These are phyloP conservation scores for Pseudomyrmex flavicornis DNA, from an alignment of 1,140 invertebrate species.

Conservation along the genomic window DNA sequence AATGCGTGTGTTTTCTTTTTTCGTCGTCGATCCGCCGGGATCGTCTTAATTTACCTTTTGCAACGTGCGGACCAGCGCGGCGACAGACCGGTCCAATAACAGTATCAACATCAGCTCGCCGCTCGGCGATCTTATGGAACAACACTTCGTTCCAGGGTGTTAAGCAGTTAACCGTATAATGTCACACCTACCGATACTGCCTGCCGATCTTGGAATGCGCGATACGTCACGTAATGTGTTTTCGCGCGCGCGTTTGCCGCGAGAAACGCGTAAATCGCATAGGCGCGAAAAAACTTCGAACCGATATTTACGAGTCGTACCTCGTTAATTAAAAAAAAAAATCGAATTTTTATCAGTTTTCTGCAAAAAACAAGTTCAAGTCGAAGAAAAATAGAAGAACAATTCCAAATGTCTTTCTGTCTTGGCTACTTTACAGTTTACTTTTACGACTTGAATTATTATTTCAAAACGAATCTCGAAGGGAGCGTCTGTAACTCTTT, in stretches of 20 bases:
- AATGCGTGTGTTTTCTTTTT: constrained; percentile 30
- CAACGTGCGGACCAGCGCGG: neutral
- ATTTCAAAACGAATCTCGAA: too few species aligned
- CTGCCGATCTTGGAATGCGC: constrained; percentile 39
- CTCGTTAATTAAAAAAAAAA: too few species aligned
- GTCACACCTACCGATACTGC: constrained; percentile 32
- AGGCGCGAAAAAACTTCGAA: too few species aligned
- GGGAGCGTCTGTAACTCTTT: too few species aligned
- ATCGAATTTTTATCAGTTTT: too few species aligned
- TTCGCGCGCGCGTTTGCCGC: neutral
- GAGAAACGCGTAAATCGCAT: neutral
- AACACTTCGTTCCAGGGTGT: constrained; percentile 1
- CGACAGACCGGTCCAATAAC: constrained; percentile 50
- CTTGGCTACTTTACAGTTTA: too few species aligned
- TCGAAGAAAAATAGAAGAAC: too few species aligned
- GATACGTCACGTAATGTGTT: constrained; percentile 22
- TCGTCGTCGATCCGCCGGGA: constrained; percentile 64
- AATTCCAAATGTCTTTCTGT: too few species aligned
- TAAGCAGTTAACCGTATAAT: constrained; percentile 30
- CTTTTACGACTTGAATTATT: too few species aligned
- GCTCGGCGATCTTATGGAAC: constrained; percentile 16
- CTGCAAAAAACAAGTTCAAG: too few species aligned
- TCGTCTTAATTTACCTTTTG: constrained; percentile 30
- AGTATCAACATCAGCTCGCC: constrained; percentile 36
- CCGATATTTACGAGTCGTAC: too few species aligned